A percentile compares a stretch with the other conserved stretches of the same genome.
phyloP scores from a whole-genome alignment of 2,113 vertebrate genomes.

The Lophotis ruficrista region DNA sequence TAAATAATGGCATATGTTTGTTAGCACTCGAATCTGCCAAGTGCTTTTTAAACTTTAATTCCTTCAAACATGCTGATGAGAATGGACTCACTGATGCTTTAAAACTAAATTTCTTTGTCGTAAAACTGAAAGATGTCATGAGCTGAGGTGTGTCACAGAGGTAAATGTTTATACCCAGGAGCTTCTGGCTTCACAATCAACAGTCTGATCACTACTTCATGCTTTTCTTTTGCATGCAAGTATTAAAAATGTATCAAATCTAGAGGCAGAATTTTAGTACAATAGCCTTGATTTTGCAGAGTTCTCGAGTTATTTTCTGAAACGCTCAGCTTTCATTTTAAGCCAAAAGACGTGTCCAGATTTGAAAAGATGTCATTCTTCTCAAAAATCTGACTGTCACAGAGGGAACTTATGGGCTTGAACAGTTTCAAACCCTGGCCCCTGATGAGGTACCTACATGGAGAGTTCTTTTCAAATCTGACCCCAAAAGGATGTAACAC shows the following conservation, averaged over 20 bases:
- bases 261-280: background rate
- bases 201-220: background rate
- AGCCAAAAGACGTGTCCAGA: background rate
- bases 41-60: background rate
- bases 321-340: background rate
- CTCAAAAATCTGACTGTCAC: background rate
- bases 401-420: background rate
- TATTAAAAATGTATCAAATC: background rate
- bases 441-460: background rate
- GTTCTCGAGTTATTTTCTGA: background rate
- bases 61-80: background rate
- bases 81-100: background rate
- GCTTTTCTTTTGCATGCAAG: background rate
- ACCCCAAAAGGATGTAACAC: background rate
- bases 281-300: background rate
- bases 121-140: background rate
- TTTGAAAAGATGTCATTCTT: background rate
- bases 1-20: background rate
- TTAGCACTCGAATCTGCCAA: background rate
- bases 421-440: background rate
- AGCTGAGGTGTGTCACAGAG: background rate
- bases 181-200: background rate
- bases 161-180: background rate
- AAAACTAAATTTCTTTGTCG: background rate
- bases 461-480: background rate